phyloP scores from a whole-genome alignment of 1,140 invertebrate species.

The Notospermus geniculatus region DNA sequence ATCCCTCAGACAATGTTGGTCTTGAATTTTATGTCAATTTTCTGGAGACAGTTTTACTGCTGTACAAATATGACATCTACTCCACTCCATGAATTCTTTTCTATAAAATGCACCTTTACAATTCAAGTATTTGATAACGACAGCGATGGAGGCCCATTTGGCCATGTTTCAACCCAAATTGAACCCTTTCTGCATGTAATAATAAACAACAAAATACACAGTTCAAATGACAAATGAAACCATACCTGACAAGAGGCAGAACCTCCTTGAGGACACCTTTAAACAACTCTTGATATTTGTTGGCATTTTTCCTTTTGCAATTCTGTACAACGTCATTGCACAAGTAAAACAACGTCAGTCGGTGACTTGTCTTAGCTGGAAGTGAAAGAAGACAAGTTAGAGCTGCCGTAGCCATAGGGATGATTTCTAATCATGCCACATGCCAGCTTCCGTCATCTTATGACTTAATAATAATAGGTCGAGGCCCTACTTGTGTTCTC shows the following conservation, averaged over 20 bases:
- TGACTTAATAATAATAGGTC: too few relatives aligned
- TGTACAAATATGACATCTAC: background rate
- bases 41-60: background rate
- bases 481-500: too few relatives aligned
- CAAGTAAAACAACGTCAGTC: constrained; percentile 86
- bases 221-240: too few relatives aligned
- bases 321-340: constrained; percentile 96
- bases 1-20: too few relatives aligned
- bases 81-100: background rate
- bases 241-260: constrained; percentile 80
- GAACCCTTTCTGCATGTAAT: background rate
- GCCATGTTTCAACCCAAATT: background rate
- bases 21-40: too few relatives aligned
- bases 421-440: too few relatives aligned
- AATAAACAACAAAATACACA: background rate
- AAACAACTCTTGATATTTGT: constrained; percentile 70
- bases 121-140: background rate
- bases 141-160: background rate
- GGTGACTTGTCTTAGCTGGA: constrained; percentile 77
- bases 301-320: constrained; percentile 79
- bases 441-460: too few relatives aligned
- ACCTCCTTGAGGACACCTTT: constrained; percentile 85
- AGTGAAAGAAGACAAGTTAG: constrained; percentile 29
- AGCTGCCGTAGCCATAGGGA: too few relatives aligned
- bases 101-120: background rate